These are phyloP conservation scores for Sesamia nonagrioides DNA, from an alignment of 1,140 invertebrate species.

Conservation along the genomic window DNA sequence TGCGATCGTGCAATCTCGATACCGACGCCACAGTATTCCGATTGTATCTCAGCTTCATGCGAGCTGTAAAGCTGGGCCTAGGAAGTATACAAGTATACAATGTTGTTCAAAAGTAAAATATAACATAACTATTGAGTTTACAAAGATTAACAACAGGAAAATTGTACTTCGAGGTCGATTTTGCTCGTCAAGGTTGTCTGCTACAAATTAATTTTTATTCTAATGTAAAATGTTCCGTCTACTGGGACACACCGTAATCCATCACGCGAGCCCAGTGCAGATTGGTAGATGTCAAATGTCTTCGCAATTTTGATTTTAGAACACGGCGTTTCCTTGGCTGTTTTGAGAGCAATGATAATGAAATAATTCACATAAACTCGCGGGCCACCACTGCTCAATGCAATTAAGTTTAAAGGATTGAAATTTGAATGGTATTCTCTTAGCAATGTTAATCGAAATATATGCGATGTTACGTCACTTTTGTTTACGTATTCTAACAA, in stretches of 20 bases:
- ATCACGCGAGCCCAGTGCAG: too few relatives aligned
- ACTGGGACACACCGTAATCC: too few relatives aligned
- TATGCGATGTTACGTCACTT: neutral
- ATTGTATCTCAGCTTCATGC: constrained; percentile 25
- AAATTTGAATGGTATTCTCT: constrained; percentile 2
- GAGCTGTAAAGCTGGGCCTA: neutral
- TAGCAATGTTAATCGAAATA: neutral
- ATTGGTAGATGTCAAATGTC: too few relatives aligned
- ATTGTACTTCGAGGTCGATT: constrained; percentile 31
- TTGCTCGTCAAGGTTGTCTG: constrained; percentile 23
- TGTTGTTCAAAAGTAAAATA: constrained; percentile 4
- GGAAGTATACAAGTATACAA: constrained; percentile 30
- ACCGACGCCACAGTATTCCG: constrained; percentile 27
- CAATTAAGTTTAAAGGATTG: too few relatives aligned
- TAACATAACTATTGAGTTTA: constrained; percentile 27
- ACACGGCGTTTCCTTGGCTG: too few relatives aligned
- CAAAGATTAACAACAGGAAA: constrained; percentile 39
- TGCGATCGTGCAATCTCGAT: constrained; percentile 45
- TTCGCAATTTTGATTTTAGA: too few relatives aligned
- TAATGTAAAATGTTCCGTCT: too few relatives aligned
- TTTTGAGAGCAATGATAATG: too few relatives aligned
- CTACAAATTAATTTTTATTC: constrained; percentile 2
- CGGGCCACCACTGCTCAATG: too few relatives aligned
- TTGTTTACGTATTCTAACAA: constrained; percentile 12
- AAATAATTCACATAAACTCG: too few relatives aligned